phyloP scores from a whole-genome alignment of 2,797 vertebrate genomes.

The Scolopax rusticola region DNA sequence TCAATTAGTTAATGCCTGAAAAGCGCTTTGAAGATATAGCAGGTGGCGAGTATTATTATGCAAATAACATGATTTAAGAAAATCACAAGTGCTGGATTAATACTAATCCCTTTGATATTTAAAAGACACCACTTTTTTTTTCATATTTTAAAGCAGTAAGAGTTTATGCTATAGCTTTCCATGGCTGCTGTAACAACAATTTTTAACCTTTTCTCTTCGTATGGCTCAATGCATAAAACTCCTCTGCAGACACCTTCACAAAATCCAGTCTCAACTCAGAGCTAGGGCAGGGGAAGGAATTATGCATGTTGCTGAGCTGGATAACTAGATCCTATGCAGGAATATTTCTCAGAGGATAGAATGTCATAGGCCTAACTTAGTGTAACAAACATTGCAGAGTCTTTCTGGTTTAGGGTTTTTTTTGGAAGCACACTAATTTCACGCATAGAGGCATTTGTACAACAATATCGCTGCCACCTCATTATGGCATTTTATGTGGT shows the following conservation, averaged over 20 bases:
- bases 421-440: conserved; percentile 60
- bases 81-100: conserved; percentile 71
- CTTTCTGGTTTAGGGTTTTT: conserved; percentile 6
- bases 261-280: conserved; percentile 4
- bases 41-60: conserved; percentile 68
- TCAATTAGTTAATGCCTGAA: conserved; percentile 69
- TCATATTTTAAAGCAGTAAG: conserved; percentile 66
- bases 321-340: conserved; percentile 51
- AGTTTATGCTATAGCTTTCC: conserved; percentile 34
- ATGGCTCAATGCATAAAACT: neutral
- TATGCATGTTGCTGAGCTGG: conserved; percentile 56
- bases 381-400: conserved; percentile 57
- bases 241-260: conserved; percentile 25
- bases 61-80: conserved; percentile 70
- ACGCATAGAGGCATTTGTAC: conserved; percentile 47
- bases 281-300: conserved; percentile 24
- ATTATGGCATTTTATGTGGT: conserved; percentile 37
- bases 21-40: conserved; percentile 67
- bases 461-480: conserved; percentile 47
- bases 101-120: conserved; percentile 73
- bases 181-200: neutral
- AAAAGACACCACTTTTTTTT: conserved; percentile 51
- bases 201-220: conserved; percentile 58
- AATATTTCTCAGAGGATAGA: conserved; percentile 71
- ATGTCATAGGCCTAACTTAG: conserved; percentile 62